Evolutionary conservation across 2,888 invertebrate genomes (phyloP).

Genomic region (Drosophila birchii): DNA sequence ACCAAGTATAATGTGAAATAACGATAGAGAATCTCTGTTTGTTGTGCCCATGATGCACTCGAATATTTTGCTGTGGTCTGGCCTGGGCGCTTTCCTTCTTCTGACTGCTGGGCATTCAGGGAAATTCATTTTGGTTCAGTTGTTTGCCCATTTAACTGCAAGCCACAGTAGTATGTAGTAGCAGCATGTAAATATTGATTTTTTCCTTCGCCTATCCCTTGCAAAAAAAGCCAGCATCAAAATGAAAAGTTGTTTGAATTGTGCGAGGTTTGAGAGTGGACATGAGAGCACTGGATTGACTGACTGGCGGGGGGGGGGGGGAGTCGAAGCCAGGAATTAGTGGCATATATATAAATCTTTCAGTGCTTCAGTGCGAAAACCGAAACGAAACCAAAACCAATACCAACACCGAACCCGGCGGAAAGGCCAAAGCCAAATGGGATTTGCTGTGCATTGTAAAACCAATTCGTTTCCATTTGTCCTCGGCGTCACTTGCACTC

Average conservation of each 20-base stretch:
- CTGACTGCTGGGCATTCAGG: conserved; percentile 8
- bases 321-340: conserved; percentile 37
- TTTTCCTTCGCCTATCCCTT: conserved; percentile 20
- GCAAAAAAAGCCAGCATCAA: conserved; percentile 20
- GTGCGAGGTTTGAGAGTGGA: conserved; percentile 18
- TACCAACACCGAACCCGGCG: conserved; percentile 17
- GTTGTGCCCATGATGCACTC: conserved; percentile 28
- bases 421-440: conserved; percentile 41
- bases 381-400: conserved; percentile 30
- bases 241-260: conserved; percentile 40
- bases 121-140: conserved; percentile 53
- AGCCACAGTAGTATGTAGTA: conserved; percentile 29
- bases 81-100: conserved; percentile 11
- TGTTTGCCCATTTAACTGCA: conserved; percentile 64
- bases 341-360: conserved; percentile 33
- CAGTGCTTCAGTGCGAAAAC: conserved; percentile 10
- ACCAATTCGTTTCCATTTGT: conserved; percentile 73
- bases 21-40: background rate
- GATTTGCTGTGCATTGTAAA: conserved; percentile 62
- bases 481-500: conserved; percentile 42
- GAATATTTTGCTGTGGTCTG: conserved; percentile 45
- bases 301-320: conserved; percentile 20
- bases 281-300: conserved; percentile 32
- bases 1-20: background rate
- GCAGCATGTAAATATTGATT: conserved; percentile 70